Percentiles rank a stretch among this genome's conserved stretches.
Conservation (phyloP, 2,113 vertebrate genomes). For the Bagarius yarrelli region DNA sequence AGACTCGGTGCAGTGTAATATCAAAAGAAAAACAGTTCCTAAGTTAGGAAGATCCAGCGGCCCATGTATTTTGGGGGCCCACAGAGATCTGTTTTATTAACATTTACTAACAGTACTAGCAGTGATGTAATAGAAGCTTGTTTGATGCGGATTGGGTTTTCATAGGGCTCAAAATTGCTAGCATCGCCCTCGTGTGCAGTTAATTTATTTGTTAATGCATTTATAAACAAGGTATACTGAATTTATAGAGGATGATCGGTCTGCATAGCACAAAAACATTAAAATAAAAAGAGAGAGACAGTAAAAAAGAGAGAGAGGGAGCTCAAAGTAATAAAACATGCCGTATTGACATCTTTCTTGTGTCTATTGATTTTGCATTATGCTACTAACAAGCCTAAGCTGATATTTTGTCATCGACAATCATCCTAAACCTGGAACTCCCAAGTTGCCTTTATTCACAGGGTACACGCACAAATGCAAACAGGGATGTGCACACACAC, state of each 20-base stretch:
- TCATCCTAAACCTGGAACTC: constrained; percentile 76
- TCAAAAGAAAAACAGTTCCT: not conserved
- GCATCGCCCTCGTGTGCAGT: not conserved
- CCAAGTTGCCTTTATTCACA: constrained; percentile 25
- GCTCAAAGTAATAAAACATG: constrained; percentile 75
- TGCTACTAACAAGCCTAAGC: constrained; percentile 80
- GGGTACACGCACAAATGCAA: not conserved
- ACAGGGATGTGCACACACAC: not conserved
- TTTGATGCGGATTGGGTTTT: too few relatives aligned
- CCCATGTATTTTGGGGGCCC: too few relatives aligned
- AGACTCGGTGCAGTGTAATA: not conserved
- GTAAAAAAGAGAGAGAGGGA: constrained; percentile 24
- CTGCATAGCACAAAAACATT: not conserved
- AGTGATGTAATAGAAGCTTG: too few relatives aligned
- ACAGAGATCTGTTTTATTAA: too few relatives aligned
- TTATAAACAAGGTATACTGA: not conserved
- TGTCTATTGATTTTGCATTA: constrained; percentile 81
- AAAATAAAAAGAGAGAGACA: not conserved
- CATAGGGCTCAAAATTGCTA: too few relatives aligned
- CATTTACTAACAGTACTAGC: too few relatives aligned
- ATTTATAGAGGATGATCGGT: not conserved
- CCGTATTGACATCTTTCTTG: constrained; percentile 78
- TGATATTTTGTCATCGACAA: constrained; percentile 83
- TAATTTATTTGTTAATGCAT: not conserved
- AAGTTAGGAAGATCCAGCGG: not conserved